Evolutionary conservation across 2,113 vertebrate genomes (phyloP), one percentile per base, ranked within the genome.

Genomic region (Marcusenius ussheri): DNA sequence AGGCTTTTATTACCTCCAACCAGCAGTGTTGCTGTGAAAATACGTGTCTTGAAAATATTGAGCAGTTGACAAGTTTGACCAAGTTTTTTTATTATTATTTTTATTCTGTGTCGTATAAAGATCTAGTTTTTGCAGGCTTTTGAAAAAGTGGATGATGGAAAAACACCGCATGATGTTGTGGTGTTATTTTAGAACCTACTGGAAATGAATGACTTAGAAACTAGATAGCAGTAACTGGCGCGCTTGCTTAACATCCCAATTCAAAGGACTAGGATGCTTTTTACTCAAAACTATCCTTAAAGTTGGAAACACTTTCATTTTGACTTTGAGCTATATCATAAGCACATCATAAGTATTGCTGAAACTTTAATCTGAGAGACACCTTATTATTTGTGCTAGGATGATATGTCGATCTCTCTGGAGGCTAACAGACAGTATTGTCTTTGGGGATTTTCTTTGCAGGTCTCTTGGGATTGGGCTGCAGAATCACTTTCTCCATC

Each of bases 21-120:
- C 94, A 94, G 94, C 90, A 92, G 90, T 93, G 93, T 90, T 93
- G 93, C 94, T 91, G 91, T 89, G 90, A 93, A 94, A 93, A 90
- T 93, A 51, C 9, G 35, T 19, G 53, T 62, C 89, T 17, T 0
- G 89, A 92, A 84, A 84, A 90, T 50, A 70, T 91, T 77, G 74
- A 77, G 15, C 74, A 77, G 74, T 89, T 91, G 80, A 90, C 90
- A 90, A 88, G 90, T 93, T 93, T 90, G 91, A 92, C 92, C 1
- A 13, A 35, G 85, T 51, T 87, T 80, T 53, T 21, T 51, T 21
- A 21, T 15, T 50, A 3, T 49, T 49, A 11, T 56, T 70, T 24
- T 83, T 50, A 50, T 86, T 27, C 39, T 46, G 31, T 11, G 17
- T 45, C 7, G 11, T 39, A 45, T 88, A 56, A 88, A 88, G n/a